Evolutionary conservation across 2,888 invertebrate species (phyloP).

Genomic region (Acronicta psi): DNA sequence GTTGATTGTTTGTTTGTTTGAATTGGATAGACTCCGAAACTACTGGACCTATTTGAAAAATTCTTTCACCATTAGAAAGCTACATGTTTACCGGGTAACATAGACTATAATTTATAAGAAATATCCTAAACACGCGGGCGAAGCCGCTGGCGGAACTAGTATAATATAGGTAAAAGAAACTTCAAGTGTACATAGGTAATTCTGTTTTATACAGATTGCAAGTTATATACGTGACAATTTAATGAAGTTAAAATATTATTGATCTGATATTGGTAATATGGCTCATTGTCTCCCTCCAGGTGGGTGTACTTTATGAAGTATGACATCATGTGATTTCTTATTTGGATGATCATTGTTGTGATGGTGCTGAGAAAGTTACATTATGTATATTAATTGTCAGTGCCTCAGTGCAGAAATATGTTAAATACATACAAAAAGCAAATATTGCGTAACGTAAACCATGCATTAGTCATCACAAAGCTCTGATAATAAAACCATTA

Average conservation of each 20-base stretch:
- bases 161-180: no score
- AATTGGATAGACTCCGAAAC: no score
- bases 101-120: no score
- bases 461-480: slow-evolving; percentile 20
- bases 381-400: slow-evolving; percentile 1
- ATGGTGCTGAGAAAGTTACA: slow-evolving; percentile 29
- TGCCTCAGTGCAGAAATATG: slow-evolving; percentile 6
- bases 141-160: no score
- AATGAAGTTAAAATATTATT: slow-evolving; percentile 37
- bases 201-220: slow-evolving; percentile 11
- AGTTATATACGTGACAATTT: slow-evolving; percentile 23
- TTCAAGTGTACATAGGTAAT: no score
- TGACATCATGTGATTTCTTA: slow-evolving; percentile 58
- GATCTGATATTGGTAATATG: slow-evolving; percentile 39
- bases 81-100: no score
- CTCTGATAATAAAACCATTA: slow-evolving; percentile 16
- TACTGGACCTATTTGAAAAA: no score
- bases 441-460: slow-evolving; percentile 5
- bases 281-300: slow-evolving; percentile 36
- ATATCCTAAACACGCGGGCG: no score
- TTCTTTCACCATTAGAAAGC: no score
- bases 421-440: slow-evolving; percentile 7
- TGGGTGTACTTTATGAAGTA: slow-evolving; percentile 51
- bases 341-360: slow-evolving; percentile 36
- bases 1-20: no score